Evolutionary conservation across 1,140 invertebrate species (phyloP).

Genomic region (Archivesica marissinica): DNA sequence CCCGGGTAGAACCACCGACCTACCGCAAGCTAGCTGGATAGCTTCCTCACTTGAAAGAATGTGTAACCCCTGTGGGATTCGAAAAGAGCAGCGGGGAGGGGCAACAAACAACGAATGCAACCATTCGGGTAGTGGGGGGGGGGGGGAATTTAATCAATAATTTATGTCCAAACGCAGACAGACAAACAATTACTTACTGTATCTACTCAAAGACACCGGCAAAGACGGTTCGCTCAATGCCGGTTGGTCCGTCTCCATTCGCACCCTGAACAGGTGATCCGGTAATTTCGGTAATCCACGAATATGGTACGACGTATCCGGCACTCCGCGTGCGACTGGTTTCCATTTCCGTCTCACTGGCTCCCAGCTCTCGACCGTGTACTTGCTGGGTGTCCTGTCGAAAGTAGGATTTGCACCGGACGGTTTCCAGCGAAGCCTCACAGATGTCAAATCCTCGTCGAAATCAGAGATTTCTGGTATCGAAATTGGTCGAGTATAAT

Average conservation of each 20-base stretch:
- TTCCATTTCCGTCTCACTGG: conserved; percentile 72
- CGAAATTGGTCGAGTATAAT: conserved; percentile 70
- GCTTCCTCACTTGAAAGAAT: too few species aligned
- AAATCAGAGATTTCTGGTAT: conserved; percentile 76
- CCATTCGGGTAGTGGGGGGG: too few species aligned
- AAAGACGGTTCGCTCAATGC: conserved; percentile 93
- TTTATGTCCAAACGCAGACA: too few species aligned
- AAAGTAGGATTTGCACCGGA: conserved; percentile 53
- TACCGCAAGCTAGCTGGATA: too few species aligned
- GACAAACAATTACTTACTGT: conserved; percentile 48
- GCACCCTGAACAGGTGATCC: conserved; percentile 97
- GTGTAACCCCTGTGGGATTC: too few species aligned
- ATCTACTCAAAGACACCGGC: conserved; percentile 72
- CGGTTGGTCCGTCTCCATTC: conserved; percentile 98
- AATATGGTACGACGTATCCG: conserved; percentile 74
- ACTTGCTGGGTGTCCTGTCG: conserved; percentile 66
- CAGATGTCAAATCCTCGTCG: conserved; percentile 68
- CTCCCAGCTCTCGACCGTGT: conserved; percentile 75
- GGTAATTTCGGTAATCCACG: conserved; percentile 78
- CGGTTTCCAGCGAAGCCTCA: conserved; percentile 74
- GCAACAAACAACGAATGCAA: too few species aligned
- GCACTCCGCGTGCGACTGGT: conserved; percentile 69
- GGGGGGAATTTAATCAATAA: too few species aligned
- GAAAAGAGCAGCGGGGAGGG: too few species aligned
- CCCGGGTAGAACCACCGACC: too few species aligned